Evolutionary conservation across 2,113 vertebrate genomes (phyloP).

Genomic region (Sardina pilchardus): DNA sequence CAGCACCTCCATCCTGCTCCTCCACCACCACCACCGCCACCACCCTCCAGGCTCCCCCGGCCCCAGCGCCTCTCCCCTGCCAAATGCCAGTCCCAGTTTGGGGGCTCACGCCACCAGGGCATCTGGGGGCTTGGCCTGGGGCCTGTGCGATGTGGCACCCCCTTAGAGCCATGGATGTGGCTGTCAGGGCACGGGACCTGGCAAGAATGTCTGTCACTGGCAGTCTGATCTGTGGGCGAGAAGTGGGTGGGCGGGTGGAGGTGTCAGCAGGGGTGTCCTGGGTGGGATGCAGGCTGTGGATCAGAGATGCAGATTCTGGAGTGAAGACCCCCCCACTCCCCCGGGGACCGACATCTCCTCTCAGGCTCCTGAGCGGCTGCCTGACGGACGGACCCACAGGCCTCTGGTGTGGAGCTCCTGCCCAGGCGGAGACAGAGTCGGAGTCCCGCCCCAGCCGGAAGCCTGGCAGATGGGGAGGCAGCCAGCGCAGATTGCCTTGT

Average conservation of each 20-base stretch:
- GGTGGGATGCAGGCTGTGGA: neutral
- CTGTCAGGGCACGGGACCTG: neutral
- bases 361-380: neutral
- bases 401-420: neutral
- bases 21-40: too few relatives aligned
- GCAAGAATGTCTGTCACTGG: neutral
- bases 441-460: neutral
- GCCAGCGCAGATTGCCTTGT: slow-evolving; percentile 4
- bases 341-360: neutral
- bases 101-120: neutral
- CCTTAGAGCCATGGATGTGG: neutral
- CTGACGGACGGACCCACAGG: neutral
- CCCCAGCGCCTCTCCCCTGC: neutral
- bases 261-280: neutral
- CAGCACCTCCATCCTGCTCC: too few relatives aligned
- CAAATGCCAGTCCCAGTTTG: neutral
- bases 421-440: neutral
- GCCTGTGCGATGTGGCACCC: neutral
- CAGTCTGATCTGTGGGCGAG: neutral
- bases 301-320: neutral
- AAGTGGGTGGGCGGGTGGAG: neutral
- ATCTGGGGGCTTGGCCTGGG: neutral
- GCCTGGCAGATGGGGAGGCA: neutral
- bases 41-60: neutral
- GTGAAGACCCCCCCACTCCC: neutral